phyloP scores from a whole-genome alignment of 2,888 invertebrate genomes.

The Biston betularia region DNA sequence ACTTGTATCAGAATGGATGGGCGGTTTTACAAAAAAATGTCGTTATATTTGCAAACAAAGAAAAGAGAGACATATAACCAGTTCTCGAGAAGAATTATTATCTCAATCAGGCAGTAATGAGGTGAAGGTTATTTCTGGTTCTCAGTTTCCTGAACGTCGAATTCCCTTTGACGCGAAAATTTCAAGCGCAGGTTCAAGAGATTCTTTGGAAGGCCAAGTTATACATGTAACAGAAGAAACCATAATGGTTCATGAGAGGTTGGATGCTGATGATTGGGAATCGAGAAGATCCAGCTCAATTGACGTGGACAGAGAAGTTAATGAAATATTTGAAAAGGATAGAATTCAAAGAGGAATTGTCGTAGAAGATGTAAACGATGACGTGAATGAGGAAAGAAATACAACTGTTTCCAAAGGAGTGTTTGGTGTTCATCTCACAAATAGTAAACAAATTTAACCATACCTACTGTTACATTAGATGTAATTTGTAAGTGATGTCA shows the following conservation, averaged over 20 bases:
- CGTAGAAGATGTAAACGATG: slow-evolving; percentile 47
- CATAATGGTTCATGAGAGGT: slow-evolving; percentile 66
- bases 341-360: slow-evolving; percentile 51
- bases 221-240: slow-evolving; percentile 70
- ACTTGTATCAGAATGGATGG: slow-evolving; percentile 89
- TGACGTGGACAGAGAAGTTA: slow-evolving; percentile 76
- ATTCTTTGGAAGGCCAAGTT: slow-evolving; percentile 69
- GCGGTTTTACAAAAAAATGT: slow-evolving; percentile 88
- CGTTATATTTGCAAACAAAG: slow-evolving; percentile 54
- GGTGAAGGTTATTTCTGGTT: slow-evolving; percentile 44
- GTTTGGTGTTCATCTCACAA: slow-evolving; percentile 63
- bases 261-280: slow-evolving; percentile 56
- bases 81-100: slow-evolving; percentile 59
- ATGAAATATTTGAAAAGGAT: slow-evolving; percentile 75
- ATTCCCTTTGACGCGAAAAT: slow-evolving; percentile 55
- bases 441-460: not conserved
- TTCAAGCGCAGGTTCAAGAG: slow-evolving; percentile 62
- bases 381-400: slow-evolving; percentile 49
- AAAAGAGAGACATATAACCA: slow-evolving; percentile 49
- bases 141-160: slow-evolving; percentile 46
- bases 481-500: not conserved
- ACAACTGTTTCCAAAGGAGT: slow-evolving; percentile 59
- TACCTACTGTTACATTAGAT: not conserved
- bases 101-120: slow-evolving; percentile 49
- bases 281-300: slow-evolving; percentile 74